phyloP scores from a whole-genome alignment of 2,797 vertebrate species.

The Notoglanidium macrostoma region DNA sequence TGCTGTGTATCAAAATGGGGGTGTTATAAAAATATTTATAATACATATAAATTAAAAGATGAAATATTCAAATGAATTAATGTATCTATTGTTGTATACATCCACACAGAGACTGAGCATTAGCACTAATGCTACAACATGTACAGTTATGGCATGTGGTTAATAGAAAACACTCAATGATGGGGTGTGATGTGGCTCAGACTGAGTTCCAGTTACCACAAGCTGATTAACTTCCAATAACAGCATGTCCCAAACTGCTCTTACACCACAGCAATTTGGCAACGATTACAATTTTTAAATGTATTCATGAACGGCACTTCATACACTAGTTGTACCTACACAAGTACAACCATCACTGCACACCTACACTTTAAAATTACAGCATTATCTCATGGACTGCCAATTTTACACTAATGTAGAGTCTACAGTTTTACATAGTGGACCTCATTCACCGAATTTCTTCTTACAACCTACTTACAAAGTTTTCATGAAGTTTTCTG shows the following conservation, averaged over 20 bases:
- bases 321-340: not conserved
- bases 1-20: not conserved
- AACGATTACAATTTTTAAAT: not conserved
- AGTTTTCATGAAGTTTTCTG: too few relatives aligned
- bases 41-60: not conserved
- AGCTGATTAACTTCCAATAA: not conserved
- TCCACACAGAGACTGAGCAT: not conserved
- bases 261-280: not conserved
- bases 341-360: not conserved
- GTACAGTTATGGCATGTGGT: not conserved
- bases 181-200: not conserved
- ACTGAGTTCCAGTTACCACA: too few relatives aligned
- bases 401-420: not conserved
- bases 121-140: not conserved
- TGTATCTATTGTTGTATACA: not conserved
- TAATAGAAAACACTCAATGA: not conserved
- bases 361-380: not conserved
- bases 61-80: not conserved
- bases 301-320: not conserved
- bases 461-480: too few relatives aligned
- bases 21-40: not conserved
- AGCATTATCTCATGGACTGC: not conserved
- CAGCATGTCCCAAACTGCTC: not conserved
- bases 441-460: too few relatives aligned
- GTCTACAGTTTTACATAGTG: not conserved